Base-by-base conservation (phyloP, 2,797 vertebrate species). In the Hozukius guyotensis region DNA sequence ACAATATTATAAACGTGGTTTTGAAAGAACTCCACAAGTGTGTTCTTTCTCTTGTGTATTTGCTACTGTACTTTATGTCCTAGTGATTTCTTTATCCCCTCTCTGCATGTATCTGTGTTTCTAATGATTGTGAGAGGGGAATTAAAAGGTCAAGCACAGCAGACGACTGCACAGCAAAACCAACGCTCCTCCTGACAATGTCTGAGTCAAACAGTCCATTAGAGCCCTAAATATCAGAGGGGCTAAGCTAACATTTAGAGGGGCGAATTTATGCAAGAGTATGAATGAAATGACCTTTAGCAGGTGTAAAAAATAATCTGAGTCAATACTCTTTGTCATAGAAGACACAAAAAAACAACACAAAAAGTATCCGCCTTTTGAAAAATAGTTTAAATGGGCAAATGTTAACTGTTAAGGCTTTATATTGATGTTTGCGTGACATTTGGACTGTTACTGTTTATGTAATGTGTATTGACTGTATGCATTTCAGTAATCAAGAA, bases 241-340 rank as follows among this genome's bases (percentile, higher is more conserved):
- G 70, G 38, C 80, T 75, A 65, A 38, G 57, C 80, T 64, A 84
- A 79, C 78, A 85, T 87, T 85, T 83, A 66, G 61, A 68, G 34
- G 10, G 55, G 31, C 63, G 13, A 64, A 82, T 87, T 87, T 78
- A 89, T 87, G 84, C 79, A 88, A 55, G 69, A 73, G 72, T 61
- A 63, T 81, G 86, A 89, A 87, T 80, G 80, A 81, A 73, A 63
- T 88, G 88, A 89, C 87, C 87, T 88, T 90, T 62, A 88, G 2
- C 13, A 29, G 74, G 34, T 46, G 25, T 69, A 72, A 80, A 84
- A 73, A 82, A 87, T 81, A 77, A 85, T 83, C 74, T 6, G 59
- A 79, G 61, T 87, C 82, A 24, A 77, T 89, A 78, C 57, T 68
- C 72, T 18, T 49, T 49, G n/a, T 42, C 81, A 60, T 29, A 60